Percentiles rank a stretch among this genome's conserved stretches.
Evolutionary conservation across 2,888 invertebrate species (phyloP).

Genomic region (Parnassius orleans): DNA sequence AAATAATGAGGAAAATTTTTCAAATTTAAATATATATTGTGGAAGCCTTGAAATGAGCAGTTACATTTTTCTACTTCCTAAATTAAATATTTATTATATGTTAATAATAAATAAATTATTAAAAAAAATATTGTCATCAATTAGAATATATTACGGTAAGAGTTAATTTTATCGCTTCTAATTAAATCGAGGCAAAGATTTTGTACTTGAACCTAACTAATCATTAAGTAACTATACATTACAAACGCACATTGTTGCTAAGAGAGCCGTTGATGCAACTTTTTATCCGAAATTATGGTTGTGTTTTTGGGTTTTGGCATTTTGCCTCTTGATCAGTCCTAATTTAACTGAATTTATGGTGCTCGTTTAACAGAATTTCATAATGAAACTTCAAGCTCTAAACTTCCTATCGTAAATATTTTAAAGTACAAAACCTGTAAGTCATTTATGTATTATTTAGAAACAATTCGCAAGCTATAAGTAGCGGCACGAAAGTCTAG

Average conservation of each 20-base stretch:
- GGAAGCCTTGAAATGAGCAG: not conserved
- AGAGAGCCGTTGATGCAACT: not conserved
- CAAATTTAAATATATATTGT: not conserved
- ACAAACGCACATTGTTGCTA: not conserved
- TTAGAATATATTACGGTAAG: not conserved
- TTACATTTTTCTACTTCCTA: not conserved
- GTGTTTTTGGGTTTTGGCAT: slow-evolving; percentile 12
- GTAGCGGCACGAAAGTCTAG: too few relatives aligned
- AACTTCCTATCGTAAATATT: slow-evolving; percentile 10
- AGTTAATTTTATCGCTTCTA: not conserved
- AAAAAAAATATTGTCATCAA: not conserved
- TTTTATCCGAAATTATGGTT: slow-evolving; percentile 12
- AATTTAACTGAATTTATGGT: slow-evolving; percentile 11
- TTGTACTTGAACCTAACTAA: too few relatives aligned
- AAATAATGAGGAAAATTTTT: not conserved
- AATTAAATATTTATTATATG: not conserved
- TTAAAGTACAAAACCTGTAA: slow-evolving; percentile 18
- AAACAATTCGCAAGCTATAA: not conserved
- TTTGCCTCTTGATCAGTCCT: slow-evolving; percentile 1
- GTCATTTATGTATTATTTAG: not conserved
- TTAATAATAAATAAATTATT: not conserved
- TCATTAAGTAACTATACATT: not conserved
- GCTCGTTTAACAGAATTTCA: slow-evolving; percentile 11
- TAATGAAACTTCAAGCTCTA: not conserved
- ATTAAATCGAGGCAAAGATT: not conserved